Evolutionary conservation across 2,797 vertebrate species (phyloP), one percentile per base, ranked within the genome.

Genomic region (Enteromius radiatus): DNA sequence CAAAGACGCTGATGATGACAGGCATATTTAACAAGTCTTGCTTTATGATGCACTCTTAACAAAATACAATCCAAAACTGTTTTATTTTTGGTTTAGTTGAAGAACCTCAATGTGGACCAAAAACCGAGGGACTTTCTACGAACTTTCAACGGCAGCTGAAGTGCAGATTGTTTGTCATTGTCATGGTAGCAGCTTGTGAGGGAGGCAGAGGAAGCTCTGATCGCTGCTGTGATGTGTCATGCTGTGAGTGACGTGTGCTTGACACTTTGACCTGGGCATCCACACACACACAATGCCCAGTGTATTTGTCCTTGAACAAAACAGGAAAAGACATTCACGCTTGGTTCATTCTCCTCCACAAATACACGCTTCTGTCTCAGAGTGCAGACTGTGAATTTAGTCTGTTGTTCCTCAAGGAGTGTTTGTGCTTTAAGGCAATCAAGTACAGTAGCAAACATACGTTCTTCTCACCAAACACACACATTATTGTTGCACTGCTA

Each of bases 321-420:
- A 78, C 76, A 71, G 47, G 68, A 78, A 74, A 28, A 19, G 8
- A 84, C 45, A 74, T 59, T 54, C 41, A 63, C 10, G 5, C 28
- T 63, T 63, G n/a, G 8, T 49, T 68, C 49, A 83, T 77, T 68
- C 26, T 76, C 19, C 26, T 77, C 8, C 21, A 21, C n/a, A 76
- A 23, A 64, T 61, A 59, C n/a, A 83, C 68, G 67, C 23, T 31
- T 69, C 28, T 84, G 82, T 82, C 70, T 84, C 47, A 52, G n/a
- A 69, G 52, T 36, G 17, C 74, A 56, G 68, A 47, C 21, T 1
- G 10, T 23, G 7, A 56, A 82, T 59, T 45, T 41, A 68, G 49
- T 82, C 31, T 11, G 17, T 56, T 68, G 75, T 77, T 83, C 15
- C 4, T 61, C 31, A 78, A 59, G 36, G 74, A 63, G 21, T 33